Conservation (phyloP, 2,113 vertebrate species). For the Sciurus niger region DNA sequence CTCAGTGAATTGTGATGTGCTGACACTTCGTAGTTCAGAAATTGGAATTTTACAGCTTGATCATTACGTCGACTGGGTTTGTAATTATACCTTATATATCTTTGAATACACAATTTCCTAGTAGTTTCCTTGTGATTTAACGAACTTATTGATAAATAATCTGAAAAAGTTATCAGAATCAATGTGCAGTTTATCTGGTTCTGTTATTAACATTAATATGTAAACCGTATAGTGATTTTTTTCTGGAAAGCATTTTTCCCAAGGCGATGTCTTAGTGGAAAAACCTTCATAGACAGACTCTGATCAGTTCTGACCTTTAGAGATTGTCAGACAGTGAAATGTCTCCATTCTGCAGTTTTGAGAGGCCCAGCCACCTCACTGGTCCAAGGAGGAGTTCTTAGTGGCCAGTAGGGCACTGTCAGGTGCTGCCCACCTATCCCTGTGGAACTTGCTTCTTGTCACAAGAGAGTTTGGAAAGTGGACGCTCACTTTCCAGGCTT, state of each 20-base stretch:
- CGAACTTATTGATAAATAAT: background rate
- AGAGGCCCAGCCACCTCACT: background rate
- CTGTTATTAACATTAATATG: background rate
- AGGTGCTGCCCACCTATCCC: background rate
- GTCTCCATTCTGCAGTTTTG: background rate
- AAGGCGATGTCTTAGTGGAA: slow-evolving; percentile 26
- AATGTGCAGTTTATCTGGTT: background rate
- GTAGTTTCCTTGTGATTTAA: slow-evolving; percentile 34
- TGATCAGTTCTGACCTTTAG: slow-evolving; percentile 30
- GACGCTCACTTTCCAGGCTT: background rate
- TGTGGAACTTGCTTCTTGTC: background rate
- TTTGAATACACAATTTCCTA: background rate
- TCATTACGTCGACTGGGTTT: background rate
- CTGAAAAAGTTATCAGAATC: background rate
- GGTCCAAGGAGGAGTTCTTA: background rate
- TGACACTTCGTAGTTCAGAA: slow-evolving; percentile 18
- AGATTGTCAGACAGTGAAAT: background rate
- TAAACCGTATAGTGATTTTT: background rate
- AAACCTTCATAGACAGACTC: background rate
- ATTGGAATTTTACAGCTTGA: background rate
- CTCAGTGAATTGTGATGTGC: background rate
- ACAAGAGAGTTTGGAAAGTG: background rate
- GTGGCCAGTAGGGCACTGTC: background rate
- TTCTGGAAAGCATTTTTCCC: background rate
- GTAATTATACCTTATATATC: background rate